phyloP scores from a whole-genome alignment of 2,113 vertebrate species.

The Cettia cetti region DNA sequence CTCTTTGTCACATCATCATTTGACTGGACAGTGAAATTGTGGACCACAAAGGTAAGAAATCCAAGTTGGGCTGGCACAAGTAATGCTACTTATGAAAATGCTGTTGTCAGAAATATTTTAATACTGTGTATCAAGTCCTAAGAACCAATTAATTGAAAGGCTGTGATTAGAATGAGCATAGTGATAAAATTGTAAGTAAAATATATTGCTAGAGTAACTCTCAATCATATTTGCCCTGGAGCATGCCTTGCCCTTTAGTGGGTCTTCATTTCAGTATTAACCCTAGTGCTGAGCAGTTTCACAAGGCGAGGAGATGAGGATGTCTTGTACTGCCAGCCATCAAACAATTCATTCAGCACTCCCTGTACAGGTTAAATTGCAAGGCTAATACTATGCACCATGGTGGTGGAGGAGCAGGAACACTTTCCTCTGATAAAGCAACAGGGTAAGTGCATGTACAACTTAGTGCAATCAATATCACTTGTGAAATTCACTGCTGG shows the following conservation, averaged over 20 bases:
- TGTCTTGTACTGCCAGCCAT: not conserved
- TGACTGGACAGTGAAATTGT: slow-evolving; percentile 97
- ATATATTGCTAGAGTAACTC: not conserved
- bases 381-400: not conserved
- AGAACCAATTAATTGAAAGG: not conserved
- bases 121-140: not conserved
- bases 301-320: not conserved
- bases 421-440: not conserved
- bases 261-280: not conserved
- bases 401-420: not conserved
- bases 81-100: not conserved
- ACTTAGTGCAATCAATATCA: not conserved
- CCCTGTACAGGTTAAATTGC: not conserved
- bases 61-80: not conserved
- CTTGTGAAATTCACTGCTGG: not conserved
- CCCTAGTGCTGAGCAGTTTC: not conserved
- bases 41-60: slow-evolving; percentile 93
- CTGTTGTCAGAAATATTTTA: not conserved
- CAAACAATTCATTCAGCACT: not conserved
- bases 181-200: not conserved
- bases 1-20: slow-evolving; percentile 97
- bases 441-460: accelerated
- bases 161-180: not conserved
- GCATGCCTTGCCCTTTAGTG: not conserved
- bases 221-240: not conserved